Conservation (phyloP, 2,888 invertebrate genomes). For the Acronicta psi region DNA sequence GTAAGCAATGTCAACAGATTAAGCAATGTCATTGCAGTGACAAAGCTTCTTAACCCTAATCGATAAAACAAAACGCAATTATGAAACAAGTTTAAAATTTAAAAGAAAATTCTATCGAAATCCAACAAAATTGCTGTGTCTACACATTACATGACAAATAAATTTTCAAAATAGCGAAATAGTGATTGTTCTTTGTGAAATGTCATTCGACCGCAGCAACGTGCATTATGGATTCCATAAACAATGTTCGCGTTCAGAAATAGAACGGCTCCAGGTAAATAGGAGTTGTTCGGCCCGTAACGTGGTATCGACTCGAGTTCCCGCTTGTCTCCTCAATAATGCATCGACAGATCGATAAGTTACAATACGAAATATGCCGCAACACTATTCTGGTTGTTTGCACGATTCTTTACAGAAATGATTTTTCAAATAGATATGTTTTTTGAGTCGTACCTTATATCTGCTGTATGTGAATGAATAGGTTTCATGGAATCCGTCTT, state of each 20-base stretch:
- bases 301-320: constrained; percentile 64
- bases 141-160: constrained; percentile 44
- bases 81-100: neutral
- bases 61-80: neutral
- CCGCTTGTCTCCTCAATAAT: constrained; percentile 80
- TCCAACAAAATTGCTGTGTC: constrained; percentile 24
- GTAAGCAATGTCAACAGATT: too few species aligned
- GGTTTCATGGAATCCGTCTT: constrained; percentile 2
- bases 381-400: constrained; percentile 71
- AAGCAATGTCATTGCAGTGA: too few species aligned
- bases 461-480: constrained; percentile 22
- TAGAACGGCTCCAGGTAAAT: constrained; percentile 76
- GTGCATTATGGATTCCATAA: constrained; percentile 83
- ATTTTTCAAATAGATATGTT: constrained; percentile 47
- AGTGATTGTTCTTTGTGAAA: constrained; percentile 71
- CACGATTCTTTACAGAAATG: constrained; percentile 52
- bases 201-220: constrained; percentile 70
- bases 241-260: constrained; percentile 80
- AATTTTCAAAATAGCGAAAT: constrained; percentile 51
- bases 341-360: constrained; percentile 82
- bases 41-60: too few species aligned
- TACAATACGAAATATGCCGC: constrained; percentile 63
- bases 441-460: constrained; percentile 23
- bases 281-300: constrained; percentile 64
- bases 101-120: constrained; percentile 2